phyloP scores from a whole-genome alignment of 2,113 vertebrate genomes.

The Cebidichthys violaceus region DNA sequence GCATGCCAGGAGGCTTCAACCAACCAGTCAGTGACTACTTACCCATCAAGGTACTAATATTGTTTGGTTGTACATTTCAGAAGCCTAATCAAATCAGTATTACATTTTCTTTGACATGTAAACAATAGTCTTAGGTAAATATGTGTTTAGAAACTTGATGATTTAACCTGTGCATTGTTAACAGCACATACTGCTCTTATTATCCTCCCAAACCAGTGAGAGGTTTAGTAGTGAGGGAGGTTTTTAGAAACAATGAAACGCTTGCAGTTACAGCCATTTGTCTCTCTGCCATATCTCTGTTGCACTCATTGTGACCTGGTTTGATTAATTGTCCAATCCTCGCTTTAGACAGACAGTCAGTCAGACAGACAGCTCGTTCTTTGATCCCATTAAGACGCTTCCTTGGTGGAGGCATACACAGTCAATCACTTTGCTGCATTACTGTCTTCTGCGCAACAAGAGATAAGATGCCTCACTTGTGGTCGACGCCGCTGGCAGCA shows the following conservation, averaged over 20 bases:
- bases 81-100: not conserved
- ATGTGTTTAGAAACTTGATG: not conserved
- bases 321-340: conserved; percentile 22
- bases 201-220: not conserved
- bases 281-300: conserved; percentile 1
- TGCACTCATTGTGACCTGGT: conserved; percentile 15
- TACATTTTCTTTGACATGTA: not conserved
- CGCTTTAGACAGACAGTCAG: conserved; percentile 30
- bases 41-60: conserved; percentile 91
- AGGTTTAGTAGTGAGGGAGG: not conserved
- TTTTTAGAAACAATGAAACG: not conserved
- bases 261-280: not conserved
- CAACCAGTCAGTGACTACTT: conserved; percentile 91
- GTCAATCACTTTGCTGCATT: conserved; percentile 46
- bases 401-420: conserved; percentile 14
- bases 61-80: not conserved
- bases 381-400: conserved; percentile 58
- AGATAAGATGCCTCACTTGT: conserved; percentile 4
- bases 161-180: not conserved
- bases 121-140: not conserved
- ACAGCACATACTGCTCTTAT: not conserved
- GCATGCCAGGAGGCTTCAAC: conserved; percentile 95
- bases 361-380: not conserved
- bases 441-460: conserved; percentile 4
- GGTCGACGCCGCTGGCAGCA: not conserved